These are phyloP conservation scores for Condylura cristata DNA, from an alignment of 2,113 vertebrate genomes.

Conservation along the genomic window DNA sequence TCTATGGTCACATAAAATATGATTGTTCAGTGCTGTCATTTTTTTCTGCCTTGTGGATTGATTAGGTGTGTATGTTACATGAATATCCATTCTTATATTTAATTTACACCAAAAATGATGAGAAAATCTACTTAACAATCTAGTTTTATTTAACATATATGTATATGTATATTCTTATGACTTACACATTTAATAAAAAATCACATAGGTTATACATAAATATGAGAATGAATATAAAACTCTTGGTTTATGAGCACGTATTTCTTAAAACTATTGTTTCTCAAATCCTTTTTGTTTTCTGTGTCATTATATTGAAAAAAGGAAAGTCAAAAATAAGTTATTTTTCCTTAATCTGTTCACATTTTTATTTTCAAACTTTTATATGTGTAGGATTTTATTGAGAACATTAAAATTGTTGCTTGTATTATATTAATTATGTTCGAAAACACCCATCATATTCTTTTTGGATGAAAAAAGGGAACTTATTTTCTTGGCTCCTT, in stretches of 20 bases:
- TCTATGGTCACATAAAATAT: not conserved
- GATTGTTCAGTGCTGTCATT: not conserved
- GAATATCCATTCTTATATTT: not conserved
- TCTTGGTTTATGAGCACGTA: not conserved
- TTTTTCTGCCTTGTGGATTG: not conserved
- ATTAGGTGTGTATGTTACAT: not conserved
- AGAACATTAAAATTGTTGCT: not conserved
- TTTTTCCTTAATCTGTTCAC: not conserved
- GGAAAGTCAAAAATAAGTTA: not conserved
- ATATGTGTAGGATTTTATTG: not conserved
- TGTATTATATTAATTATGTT: not conserved
- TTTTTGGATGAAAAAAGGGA: not conserved
- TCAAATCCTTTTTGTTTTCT: not conserved
- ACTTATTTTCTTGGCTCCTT: not conserved
- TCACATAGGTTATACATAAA: not conserved
- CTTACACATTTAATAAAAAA: not conserved
- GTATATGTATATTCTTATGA: not conserved
- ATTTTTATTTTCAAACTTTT: conserved; percentile 15
- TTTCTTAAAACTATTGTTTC: not conserved
- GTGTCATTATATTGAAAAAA: not conserved
- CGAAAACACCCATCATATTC: not conserved
- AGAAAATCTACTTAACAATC: not conserved
- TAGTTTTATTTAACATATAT: not conserved
- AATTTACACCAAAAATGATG: not conserved
- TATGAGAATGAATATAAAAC: not conserved